Evolutionary conservation across 2,113 vertebrate species (phyloP), one percentile per base, ranked within the genome.

Genomic region (Sapajus apella): DNA sequence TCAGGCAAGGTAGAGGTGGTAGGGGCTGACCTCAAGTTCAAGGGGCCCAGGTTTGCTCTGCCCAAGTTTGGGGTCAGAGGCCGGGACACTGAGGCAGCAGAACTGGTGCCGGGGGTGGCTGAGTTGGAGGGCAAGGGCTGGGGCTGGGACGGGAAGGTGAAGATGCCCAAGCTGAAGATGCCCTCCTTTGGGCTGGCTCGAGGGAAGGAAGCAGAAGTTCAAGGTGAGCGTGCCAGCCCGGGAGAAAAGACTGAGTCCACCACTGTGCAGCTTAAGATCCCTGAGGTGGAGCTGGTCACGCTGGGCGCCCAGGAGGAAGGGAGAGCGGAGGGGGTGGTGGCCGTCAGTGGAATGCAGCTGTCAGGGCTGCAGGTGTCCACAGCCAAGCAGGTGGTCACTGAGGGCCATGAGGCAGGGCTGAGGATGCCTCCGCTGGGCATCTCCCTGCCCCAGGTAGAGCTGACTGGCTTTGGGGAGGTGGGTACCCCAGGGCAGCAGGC

Each of bases 101-200:
- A 91, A 8, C 55, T 92, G 8, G 94, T n/a, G 50, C 8, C 66
- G 1, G 96, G 96, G 72, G 82, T 4, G 0, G 81, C 80, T 4
- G 98, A 97, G 66, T 32, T 87, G 93, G 98, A 85, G 98, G 98
- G 86, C 92, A 98, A 98, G 66, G 98, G 97, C 56, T 97, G 96
- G 92, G 95, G 89, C 20, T 97, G 97, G 97, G 98, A 98, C 11
- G 95, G 97, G 64, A 99, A 98, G 79, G 90, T 99, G 1, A 99
- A 98, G 95, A 98, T 98, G 97, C 84, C 98, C n/a, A 99, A 98
- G 98, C 97, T 99, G 11, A 99, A 99, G 98, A 98, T 99, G 92
- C 99, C 99, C 0, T 98, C 98, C 27, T 99, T 99, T 96, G 98
- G 99, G 92, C 91, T 98, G 56, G 98, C 98, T 14, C 98, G 98